Evolutionary conservation across 1,140 invertebrate species (phyloP), one percentile per base, ranked within the genome.

Genomic region (Microplitis mediator): DNA sequence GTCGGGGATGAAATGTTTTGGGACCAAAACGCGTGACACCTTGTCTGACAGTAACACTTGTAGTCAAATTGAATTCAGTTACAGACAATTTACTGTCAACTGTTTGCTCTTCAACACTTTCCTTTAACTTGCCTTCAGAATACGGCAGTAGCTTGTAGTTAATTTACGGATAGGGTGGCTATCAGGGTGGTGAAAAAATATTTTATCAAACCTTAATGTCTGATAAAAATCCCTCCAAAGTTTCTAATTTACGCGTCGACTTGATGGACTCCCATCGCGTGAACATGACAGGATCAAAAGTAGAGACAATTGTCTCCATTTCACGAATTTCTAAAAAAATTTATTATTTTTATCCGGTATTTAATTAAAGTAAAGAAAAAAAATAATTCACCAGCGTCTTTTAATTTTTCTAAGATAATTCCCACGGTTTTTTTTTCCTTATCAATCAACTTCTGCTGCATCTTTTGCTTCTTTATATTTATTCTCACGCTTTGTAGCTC

Each of bases 211-310:
- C 83, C 74, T 81, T 78, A 64, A 81, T 75, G 34, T 84, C 80
- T 13, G 78, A 76, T 35, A 82, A 60, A 31, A 84, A 76, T 54
- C 61, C 75, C 58, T 83, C 77, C 1, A 84, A n/a, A 39, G 69
- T 70, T 34, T 79, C 75, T 4, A 58, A 39, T 61, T 82, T 81
- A 39, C 73, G 75, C 3, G 76, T 78, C 34, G 73, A 74, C 69
- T 82, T 82, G 0, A 76, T 65, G 8, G 51, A 75, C 67, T 82
- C 77, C 84, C 84, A 85, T 52, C 75, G 71, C 51, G 64, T 73
- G 39, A 79, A 80, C 67, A 85, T 74, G 5, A 76, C 69, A 65
- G 81, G 83, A 54, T 86, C 85, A 34, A 83, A 78, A 4, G 74
- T 65, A 9, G 78, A 74, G 6, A 85, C 67, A 13, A 82, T 69